Conservation (phyloP, 2,888 invertebrate species). For the Diadegma fenestrale region DNA sequence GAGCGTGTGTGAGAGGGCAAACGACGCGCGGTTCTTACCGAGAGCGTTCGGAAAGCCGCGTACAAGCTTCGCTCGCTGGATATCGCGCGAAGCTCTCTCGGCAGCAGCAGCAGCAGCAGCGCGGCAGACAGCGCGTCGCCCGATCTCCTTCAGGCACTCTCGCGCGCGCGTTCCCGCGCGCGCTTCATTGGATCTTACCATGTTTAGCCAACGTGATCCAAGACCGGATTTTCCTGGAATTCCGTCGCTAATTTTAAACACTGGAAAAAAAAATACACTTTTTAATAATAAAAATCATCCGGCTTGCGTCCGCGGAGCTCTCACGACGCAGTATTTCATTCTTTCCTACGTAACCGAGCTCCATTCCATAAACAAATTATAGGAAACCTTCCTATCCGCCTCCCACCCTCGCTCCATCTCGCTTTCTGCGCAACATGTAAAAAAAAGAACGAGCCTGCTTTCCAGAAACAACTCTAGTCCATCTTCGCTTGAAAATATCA, state of each 20-base stretch:
- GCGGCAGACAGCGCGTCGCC: slow-evolving; percentile 79
- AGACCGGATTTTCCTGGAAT: slow-evolving; percentile 69
- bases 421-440: slow-evolving; percentile 6
- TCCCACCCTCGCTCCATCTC: slow-evolving; percentile 16
- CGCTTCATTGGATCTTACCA: slow-evolving; percentile 71
- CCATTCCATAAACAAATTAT: slow-evolving; percentile 16
- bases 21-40: slow-evolving; percentile 30
- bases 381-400: slow-evolving; percentile 8
- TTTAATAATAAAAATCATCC: slow-evolving; percentile 5
- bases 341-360: slow-evolving; percentile 26
- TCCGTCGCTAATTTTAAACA: slow-evolving; percentile 56
- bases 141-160: slow-evolving; percentile 67
- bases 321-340: slow-evolving; percentile 43
- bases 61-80: slow-evolving; percentile 5
- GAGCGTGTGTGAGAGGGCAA: slow-evolving; percentile 7
- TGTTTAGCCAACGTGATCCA: slow-evolving; percentile 71
- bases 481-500: background rate
- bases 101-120: slow-evolving; percentile 24
- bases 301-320: slow-evolving; percentile 19
- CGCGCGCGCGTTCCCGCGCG: slow-evolving; percentile 57
- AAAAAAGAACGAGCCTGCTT: slow-evolving; percentile 18
- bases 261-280: slow-evolving; percentile 2
- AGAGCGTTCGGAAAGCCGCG: slow-evolving; percentile 20
- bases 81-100: slow-evolving; percentile 21
- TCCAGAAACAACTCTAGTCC: background rate